Base-by-base conservation (phyloP, 1,140 invertebrate species). In the Hyposmocoma kahamanoa region DNA sequence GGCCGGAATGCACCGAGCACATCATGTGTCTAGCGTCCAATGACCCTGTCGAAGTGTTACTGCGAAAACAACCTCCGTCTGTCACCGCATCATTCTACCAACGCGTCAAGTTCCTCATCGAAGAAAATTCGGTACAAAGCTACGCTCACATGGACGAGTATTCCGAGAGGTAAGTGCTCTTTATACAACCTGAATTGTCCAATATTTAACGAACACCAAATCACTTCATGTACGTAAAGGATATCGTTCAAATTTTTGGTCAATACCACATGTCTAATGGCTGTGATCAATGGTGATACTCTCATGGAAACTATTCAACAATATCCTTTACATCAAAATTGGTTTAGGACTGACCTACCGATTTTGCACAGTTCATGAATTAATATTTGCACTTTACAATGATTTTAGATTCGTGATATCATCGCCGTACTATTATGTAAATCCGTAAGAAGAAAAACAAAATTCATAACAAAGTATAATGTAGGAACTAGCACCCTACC, bases 41-140 rank as follows among this genome's bases (percentile, higher is more conserved):
- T 67, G 96, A 98, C 84, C 97, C 97, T 0, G 95, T 97, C 2
- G 97, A 97, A 79, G 97, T 99, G 2, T 88, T 99, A 0, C 89
- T 98, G 0, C 88, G 97, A 22, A 98, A 98, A 87, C 96, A 99
- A 69, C 96, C 97, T 1, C 96, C 97, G 8, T 95, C 96, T 28
- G 95, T 98, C 24, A 98, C 97, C 1, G 96, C 97, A 4, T 97
- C 97, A 1, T 99, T 99, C 86, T 99, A 98, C 75, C 97, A 99
- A 78, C 90, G 97, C 32, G 97, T 99, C 77, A 97, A 97, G 74
- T 99, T 99, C 87, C 91, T 99, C 46, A 97, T 99, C 50, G 97
- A 99, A 87, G 97, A 98, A 80, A 97, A 98, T 80, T 97, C 96
- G 50, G 97, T 99, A 20, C 98, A 99, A 86, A 97, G 95, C 69